Evolutionary conservation across 2,888 invertebrate species (phyloP).

Genomic region (Urechis unicinctus): DNA sequence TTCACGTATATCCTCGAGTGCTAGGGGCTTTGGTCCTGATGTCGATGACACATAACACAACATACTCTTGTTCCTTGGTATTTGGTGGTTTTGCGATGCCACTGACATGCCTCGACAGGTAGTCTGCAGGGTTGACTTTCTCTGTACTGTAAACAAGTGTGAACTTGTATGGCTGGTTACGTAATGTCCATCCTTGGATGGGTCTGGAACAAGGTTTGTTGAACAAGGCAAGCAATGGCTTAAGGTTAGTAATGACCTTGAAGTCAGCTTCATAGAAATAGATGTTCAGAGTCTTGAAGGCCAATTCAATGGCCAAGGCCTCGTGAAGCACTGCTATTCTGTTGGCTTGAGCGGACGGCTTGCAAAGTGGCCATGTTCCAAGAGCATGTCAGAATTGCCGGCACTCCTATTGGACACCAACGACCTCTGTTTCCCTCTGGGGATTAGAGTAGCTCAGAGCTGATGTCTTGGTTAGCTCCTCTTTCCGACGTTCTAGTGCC

Average conservation of each 20-base stretch:
- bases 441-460: slow-evolving; percentile 15
- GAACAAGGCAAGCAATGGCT: slow-evolving; percentile 20
- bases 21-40: neutral
- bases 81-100: no score
- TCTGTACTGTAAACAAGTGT: slow-evolving; percentile 9
- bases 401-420: slow-evolving; percentile 19
- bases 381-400: slow-evolving; percentile 4
- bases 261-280: slow-evolving; percentile 18
- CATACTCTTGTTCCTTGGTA: no score
- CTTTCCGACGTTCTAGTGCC: slow-evolving; percentile 16
- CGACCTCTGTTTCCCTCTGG: slow-evolving; percentile 10
- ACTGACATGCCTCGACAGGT: slow-evolving; percentile 12
- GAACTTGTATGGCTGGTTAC: slow-evolving; percentile 9
- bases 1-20: neutral
- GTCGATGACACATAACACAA: neutral
- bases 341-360: slow-evolving; percentile 2
- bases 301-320: slow-evolving; percentile 16
- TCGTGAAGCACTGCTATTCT: slow-evolving; percentile 9
- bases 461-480: neutral
- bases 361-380: neutral
- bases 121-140: slow-evolving; percentile 17
- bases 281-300: slow-evolving; percentile 15
- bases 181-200: slow-evolving; percentile 6
- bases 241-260: slow-evolving; percentile 21
- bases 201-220: slow-evolving; percentile 12